Base-by-base conservation (phyloP, 2,888 invertebrate species). In the Phortica magna region DNA sequence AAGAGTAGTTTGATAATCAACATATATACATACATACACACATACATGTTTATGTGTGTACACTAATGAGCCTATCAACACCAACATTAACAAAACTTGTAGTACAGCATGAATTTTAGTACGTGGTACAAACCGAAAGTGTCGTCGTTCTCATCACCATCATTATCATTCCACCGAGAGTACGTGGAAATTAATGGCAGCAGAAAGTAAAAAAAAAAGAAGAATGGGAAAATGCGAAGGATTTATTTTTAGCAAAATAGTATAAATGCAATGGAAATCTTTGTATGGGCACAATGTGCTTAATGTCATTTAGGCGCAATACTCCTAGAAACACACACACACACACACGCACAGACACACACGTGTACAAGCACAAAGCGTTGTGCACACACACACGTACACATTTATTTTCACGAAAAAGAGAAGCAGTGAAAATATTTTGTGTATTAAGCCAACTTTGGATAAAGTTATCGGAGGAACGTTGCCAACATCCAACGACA, bases 401-500 rank as follows among this genome's bases (percentile, higher is more conserved):
- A 61, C 17, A 55, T 17, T 55, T 55, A 7, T 55, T 14, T 55
- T 2, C 31, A 31, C 31, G 31, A 31, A 31, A 4, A 31, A 31
- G 0, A 4, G 31, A 31, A 31, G 48, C 48, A 48, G 48, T 7
- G 48, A 48, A 48, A 48, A 61, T 61, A 61, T 61, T 22, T 22
- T n/a, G 70, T 71, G 70, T 71, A 1, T 31, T 71, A 71, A 71
- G 70, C 53, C 39, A 55, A 53, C 53, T 48, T 48, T 71, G 55
- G n/a, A 53, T 31, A 55, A 39, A 74, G 48, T 48, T 55, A 67
- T 42, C 9, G 31, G 1, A 55, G 41, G 39, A 57, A 59, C 71
- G 57, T 43, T 55, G 65, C 43, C 74, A 74, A 71, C 78, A 78
- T 53, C 43, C 74, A 74, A 71, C 78, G 79, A 83, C 83, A 83